Conservation (phyloP, 2,113 vertebrate species). For the Solea senegalensis region DNA sequence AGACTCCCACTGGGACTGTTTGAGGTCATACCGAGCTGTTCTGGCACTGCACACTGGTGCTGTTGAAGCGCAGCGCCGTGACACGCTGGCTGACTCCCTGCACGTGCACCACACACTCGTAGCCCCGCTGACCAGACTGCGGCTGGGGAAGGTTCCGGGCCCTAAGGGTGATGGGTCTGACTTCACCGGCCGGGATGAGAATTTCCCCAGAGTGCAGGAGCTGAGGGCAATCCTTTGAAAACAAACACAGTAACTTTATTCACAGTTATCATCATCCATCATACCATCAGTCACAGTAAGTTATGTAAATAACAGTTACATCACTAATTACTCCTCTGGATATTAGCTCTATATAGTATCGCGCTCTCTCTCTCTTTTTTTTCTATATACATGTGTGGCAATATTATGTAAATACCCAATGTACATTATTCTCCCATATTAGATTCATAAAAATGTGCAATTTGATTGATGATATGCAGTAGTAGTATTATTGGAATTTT, state of each 20-base stretch:
- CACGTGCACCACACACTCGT: conserved; percentile 93
- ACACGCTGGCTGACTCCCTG: conserved; percentile 90
- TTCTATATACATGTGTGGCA: too few species aligned
- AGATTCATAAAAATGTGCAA: too few species aligned
- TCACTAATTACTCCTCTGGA: too few species aligned
- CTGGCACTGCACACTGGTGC: conserved; percentile 99
- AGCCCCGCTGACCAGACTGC: conserved; percentile 94
- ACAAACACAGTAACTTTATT: conserved; percentile 1
- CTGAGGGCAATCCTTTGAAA: conserved; percentile 92
- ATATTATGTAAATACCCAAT: too few species aligned
- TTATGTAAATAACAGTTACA: too few species aligned
- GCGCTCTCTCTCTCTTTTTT: too few species aligned
- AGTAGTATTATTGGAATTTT: too few species aligned
- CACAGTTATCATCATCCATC: background rate
- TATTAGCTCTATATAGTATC: too few species aligned
- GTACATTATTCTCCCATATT: too few species aligned
- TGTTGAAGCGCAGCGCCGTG: conserved; percentile 98
- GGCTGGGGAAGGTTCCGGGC: conserved; percentile 96
- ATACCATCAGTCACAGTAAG: too few species aligned
- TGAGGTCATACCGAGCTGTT: conserved; percentile 91
- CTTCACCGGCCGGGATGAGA: conserved; percentile 93
- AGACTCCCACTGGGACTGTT: conserved; percentile 61
- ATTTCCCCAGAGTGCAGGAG: conserved; percentile 93
- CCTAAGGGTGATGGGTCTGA: conserved; percentile 93
- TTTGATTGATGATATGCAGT: too few species aligned